Evolutionary conservation across 2,797 vertebrate species (phyloP).

Genomic region (Sebastes hubbsi): DNA sequence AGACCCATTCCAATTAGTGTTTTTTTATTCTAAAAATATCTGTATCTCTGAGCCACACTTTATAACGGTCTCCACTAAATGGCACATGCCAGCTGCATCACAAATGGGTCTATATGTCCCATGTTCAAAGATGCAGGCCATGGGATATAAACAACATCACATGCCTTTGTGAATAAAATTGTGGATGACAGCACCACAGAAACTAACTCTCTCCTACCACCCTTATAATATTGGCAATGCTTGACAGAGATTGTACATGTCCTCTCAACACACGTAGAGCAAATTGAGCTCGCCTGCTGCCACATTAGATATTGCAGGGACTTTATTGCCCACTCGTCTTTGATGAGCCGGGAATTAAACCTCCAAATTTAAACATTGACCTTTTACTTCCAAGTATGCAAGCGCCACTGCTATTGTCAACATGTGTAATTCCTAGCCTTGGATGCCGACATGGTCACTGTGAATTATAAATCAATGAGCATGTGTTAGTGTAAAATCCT

Average conservation of each 20-base stretch:
- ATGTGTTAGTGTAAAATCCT: conserved; percentile 69
- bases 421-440: conserved; percentile 74
- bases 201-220: not conserved
- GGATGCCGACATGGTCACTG: conserved; percentile 46
- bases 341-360: conserved; percentile 56
- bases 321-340: conserved; percentile 27
- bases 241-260: conserved; percentile 24
- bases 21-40: not conserved
- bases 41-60: not conserved
- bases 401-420: conserved; percentile 67
- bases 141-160: not conserved
- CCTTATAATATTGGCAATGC: conserved; percentile 5
- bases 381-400: conserved; percentile 74
- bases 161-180: conserved; percentile 15
- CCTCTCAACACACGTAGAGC: not conserved
- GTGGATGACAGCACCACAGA: conserved; percentile 2
- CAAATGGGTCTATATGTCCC: not conserved
- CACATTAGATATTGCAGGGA: conserved; percentile 18
- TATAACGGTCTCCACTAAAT: not conserved
- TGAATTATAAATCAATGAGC: conserved; percentile 81
- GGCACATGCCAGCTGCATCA: not conserved
- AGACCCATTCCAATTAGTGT: not conserved
- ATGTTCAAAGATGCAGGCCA: not conserved
- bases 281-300: conserved; percentile 29
- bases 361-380: conserved; percentile 73